These are phyloP conservation scores for Euleptes europaea DNA, from an alignment of 2,113 vertebrate species.

Conservation along the genomic window DNA sequence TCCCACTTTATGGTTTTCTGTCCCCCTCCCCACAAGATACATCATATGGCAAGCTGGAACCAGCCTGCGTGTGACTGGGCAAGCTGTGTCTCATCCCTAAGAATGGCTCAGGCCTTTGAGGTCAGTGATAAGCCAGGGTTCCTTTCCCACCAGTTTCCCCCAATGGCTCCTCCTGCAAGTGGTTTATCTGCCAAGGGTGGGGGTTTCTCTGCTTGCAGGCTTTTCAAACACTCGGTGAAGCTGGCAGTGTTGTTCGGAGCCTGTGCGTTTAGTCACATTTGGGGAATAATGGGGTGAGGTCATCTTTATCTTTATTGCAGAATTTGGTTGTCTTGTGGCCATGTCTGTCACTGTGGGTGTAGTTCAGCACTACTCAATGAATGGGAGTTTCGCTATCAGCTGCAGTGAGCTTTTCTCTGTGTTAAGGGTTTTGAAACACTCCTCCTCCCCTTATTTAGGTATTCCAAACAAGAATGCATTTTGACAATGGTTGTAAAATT, in stretches of 20 bases:
- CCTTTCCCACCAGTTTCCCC: not conserved
- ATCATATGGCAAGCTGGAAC: not conserved
- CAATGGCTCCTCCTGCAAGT: not conserved
- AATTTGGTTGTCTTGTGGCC: constrained; percentile 2
- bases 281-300: not conserved
- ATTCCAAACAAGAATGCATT: not conserved
- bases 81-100: not conserved
- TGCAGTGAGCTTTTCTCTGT: not conserved
- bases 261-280: not conserved
- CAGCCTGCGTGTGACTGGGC: not conserved
- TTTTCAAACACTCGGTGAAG: not conserved
- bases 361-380: not conserved
- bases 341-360: not conserved
- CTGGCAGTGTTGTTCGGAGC: not conserved
- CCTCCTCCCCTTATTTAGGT: not conserved
- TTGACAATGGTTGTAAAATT: not conserved
- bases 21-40: no score
- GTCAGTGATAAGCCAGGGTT: not conserved
- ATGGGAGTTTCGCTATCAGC: not conserved
- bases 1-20: not conserved
- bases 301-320: constrained; percentile 4
- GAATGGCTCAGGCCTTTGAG: not conserved
- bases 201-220: not conserved
- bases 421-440: not conserved
- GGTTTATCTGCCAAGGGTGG: not conserved